Percentiles rank a stretch among this genome's conserved stretches.
Evolutionary conservation across 2,113 vertebrate genomes (phyloP).

Genomic region (Neomonachus schauinslandi): DNA sequence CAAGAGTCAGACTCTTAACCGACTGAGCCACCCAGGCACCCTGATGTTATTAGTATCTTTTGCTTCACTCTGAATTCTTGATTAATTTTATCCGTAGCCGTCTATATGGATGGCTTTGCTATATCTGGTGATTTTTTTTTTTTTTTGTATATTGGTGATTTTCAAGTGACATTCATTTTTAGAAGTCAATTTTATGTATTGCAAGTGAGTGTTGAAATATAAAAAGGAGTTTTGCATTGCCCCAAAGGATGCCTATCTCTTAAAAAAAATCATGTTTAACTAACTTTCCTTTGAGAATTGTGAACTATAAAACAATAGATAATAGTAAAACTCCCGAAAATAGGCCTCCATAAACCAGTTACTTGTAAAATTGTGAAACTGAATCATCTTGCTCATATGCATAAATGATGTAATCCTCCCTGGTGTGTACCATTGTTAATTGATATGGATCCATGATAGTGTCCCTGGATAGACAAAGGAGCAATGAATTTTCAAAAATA

Average conservation of each 20-base stretch:
- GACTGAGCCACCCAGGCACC: not conserved
- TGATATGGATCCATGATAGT: not conserved
- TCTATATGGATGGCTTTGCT: not conserved
- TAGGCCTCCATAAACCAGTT: not conserved
- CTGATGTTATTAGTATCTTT: not conserved
- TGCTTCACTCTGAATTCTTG: not conserved
- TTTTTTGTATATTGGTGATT: not conserved
- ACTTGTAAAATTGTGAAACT: conserved; percentile 14
- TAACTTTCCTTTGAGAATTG: conserved; percentile 63
- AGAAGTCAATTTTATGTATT: conserved; percentile 33
- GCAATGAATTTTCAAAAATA: conserved; percentile 1
- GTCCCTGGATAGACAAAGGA: not conserved
- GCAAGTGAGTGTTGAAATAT: not conserved
- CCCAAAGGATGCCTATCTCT: conserved; percentile 56
- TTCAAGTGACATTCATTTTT: not conserved
- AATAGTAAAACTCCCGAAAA: not conserved
- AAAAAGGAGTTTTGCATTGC: conserved; percentile 6
- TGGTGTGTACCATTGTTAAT: not conserved
- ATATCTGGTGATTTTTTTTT: not conserved
- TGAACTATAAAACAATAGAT: conserved; percentile 6
- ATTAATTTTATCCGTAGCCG: not conserved
- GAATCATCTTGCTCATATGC: not conserved
- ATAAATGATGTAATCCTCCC: not conserved
- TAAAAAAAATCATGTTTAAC: conserved; percentile 77
- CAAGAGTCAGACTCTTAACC: not conserved